Evolutionary conservation across 2,113 vertebrate species (phyloP), one percentile per base, ranked within the genome.

Genomic region (Ceuthmochares aereus): DNA sequence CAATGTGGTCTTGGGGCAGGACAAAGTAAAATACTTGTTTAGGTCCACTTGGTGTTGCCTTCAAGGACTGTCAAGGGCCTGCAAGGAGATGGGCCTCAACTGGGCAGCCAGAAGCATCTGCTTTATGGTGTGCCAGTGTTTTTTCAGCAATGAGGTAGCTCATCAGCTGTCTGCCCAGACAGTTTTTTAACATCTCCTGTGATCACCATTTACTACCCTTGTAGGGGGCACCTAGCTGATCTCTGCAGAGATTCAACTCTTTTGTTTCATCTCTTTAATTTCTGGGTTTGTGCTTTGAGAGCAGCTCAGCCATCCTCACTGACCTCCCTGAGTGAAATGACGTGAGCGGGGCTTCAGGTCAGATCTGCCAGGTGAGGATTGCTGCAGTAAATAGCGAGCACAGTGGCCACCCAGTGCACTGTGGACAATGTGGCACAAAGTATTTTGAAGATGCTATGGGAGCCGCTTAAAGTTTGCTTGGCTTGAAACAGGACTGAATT

Each of bases 381-480:
- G 14, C 19, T 78, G 84, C 34, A 60, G 63, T 62, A 25, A 40
- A 23, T 6, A 43, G 37, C 20, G 62, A 87, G 45, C 21, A 45
- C 21, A 62, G 58, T 72, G 49, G 49, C 49, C 55, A 59, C 60
- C 30, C 29, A 64, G n/a, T 89, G 54, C 25, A 72, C n/a, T 29
- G 36, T 58, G n/a, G 29, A 21, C 66, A 72, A 26, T 4, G 25
- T 52, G 51, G 55, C 49, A 82, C 73, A 54, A 89, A 56, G 45
- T 64, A 45, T 94, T 87, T 27, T 66, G 87, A 83, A 79, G 84
- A 52, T 91, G 27, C 40, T 83, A 6, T 69, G 42, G 59, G n/a
- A 91, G 30, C 30, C 74, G 52, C 62, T 82, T 87, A 82, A 90
- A 73, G 67, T 68, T 87, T 94, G n/a, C 62, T 82, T 87, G 78